Base-by-base conservation (phyloP, 2,797 vertebrate species). In the Xyrichtys novacula region DNA sequence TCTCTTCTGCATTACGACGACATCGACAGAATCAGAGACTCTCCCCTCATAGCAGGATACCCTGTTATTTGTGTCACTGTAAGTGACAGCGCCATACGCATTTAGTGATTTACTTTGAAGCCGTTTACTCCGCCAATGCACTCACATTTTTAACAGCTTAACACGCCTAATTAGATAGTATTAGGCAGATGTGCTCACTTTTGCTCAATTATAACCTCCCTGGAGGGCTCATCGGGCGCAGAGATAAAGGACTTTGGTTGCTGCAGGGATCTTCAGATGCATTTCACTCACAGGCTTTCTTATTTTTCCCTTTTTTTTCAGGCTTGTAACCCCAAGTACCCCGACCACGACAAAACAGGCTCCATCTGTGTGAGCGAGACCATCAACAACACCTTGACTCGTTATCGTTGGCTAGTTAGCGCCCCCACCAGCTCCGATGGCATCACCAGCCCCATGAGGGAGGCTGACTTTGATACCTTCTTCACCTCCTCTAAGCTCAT, bases 61-160 rank as follows among this genome's bases (percentile, higher is more conserved):
- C 97, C 97, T n/a, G 94, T 98, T 36, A 59, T 97, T 86, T 99
- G 97, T 85, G 91, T 99, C 74, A 98, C 97, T 57, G 97, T 99
- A 92, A 77, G 10, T 31, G 39, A 48, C 40, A 16, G 10, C 48
- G 19, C 22, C 56, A 44, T 60, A 43, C 46, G 46, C 52, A 54
- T 22, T 44, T 26, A 20, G 2, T 12, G 6, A 40, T 15, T 15
- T 61, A 49, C 10, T 65, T 73, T 73, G 53, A 32, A 48, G 17
- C 61, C 17, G 34, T n/a, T 67, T 48, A n/a, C 26, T 54, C 14
- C 36, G 31, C 32, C 38, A 60, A 73, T 77, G 22, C 22, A 65
- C 56, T 55, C 62, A 29, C 43, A 55, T 5, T 67, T 17, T 8
- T 39, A 61, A 60, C 25, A 46, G 14, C 17, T 69, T 46, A 74